Conservation (phyloP, 2,113 vertebrate genomes). For the Calonectris borealis region DNA sequence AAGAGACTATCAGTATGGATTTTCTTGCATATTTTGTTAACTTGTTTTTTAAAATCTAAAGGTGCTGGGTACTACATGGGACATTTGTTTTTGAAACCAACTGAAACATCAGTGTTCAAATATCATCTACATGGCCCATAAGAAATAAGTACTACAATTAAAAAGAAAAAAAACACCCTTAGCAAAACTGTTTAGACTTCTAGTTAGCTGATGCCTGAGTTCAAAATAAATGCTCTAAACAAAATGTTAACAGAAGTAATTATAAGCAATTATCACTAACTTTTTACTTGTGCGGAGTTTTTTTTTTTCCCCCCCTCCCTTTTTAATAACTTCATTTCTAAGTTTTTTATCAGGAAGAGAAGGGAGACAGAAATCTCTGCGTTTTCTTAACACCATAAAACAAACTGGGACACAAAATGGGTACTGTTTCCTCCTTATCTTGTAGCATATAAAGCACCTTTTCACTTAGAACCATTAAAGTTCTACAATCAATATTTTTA, state of each 20-base stretch:
- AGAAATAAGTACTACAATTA: background rate
- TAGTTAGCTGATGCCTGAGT: background rate
- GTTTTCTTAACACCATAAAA: background rate
- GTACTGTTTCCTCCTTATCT: background rate
- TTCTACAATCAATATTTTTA: slow-evolving; percentile 26
- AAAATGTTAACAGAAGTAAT: background rate
- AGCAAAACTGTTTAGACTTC: background rate
- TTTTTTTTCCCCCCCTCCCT: no score
- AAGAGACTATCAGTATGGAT: background rate
- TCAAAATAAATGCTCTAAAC: background rate
- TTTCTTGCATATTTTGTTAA: background rate
- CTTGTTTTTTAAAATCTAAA: background rate
- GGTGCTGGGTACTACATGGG: background rate
- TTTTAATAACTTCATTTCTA: background rate
- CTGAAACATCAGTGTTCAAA: background rate
- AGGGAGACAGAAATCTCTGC: background rate
- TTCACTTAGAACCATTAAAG: background rate
- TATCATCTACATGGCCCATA: background rate
- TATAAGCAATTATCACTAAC: background rate
- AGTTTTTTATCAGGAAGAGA: background rate
- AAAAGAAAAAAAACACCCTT: background rate
- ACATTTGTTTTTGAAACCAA: background rate
- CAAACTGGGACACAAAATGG: background rate
- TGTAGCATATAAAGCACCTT: background rate
- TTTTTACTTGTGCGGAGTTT: background rate